Conservation (phyloP, 1,140 invertebrate species). For the Drosophila sproati region DNA sequence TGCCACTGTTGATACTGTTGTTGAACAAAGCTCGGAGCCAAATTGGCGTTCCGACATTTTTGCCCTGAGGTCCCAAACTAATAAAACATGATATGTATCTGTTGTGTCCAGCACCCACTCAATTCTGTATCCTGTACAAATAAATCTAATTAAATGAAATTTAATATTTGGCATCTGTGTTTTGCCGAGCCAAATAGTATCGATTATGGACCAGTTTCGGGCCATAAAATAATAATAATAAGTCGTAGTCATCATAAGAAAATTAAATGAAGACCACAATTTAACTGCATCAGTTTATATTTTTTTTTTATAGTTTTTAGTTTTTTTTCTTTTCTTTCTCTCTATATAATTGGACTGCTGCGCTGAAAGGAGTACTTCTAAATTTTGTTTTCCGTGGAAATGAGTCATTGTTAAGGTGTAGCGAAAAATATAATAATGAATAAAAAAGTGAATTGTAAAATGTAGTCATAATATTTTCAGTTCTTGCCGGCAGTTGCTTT, state of each 20-base stretch:
- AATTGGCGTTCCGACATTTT: constrained; percentile 26
- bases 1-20: constrained; percentile 40
- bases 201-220: constrained; percentile 12
- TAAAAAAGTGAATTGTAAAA: constrained; percentile 39
- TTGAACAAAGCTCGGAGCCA: constrained; percentile 8
- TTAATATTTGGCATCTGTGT: constrained; percentile 47
- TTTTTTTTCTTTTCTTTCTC: not conserved
- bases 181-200: constrained; percentile 24
- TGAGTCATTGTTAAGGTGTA: constrained; percentile 43
- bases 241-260: not conserved
- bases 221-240: constrained; percentile 2
- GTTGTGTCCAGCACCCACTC: constrained; percentile 39
- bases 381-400: constrained; percentile 21
- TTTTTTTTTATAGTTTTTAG: not conserved
- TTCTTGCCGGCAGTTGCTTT: constrained; percentile 41
- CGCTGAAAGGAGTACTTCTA: not conserved
- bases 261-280: not conserved
- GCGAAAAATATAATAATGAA: constrained; percentile 21
- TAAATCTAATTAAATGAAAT: constrained; percentile 68
- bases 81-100: constrained; percentile 62
- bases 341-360: not conserved
- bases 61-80: constrained; percentile 33
- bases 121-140: constrained; percentile 33
- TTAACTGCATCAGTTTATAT: not conserved
- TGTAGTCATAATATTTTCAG: constrained; percentile 47